Base-by-base conservation (phyloP, 2,797 vertebrate species). In the Paratrypauchen microcephalus region DNA sequence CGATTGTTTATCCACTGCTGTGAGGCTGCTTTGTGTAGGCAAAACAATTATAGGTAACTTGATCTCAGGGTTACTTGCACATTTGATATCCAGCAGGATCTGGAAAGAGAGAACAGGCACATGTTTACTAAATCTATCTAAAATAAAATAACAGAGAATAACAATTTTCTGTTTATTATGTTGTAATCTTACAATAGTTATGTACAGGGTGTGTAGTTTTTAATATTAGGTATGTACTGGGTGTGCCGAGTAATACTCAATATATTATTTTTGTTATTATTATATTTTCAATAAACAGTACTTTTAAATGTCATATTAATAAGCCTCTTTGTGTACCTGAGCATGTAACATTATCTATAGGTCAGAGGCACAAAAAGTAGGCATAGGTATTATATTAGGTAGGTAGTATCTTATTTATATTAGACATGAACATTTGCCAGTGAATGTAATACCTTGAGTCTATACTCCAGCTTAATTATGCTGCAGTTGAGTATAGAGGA, bases 361-460 rank as follows among this genome's bases (percentile, higher is more conserved):
- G 16, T 50, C 48, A 50, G 6, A 50, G 30, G 30, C 30, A 32
- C 5, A 19, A 50, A 50, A 50, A 6, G 48, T 50, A 50, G 48
- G 15, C n/a, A 18, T 32, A 32, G 30, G 6, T 7, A 6, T 4
- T 6, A 7, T 32, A 32, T 32, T 32, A 7, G 5, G 48, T 50
- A 50, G 48, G 4, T 50, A 4, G 39, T 41, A 13, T 41, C 11
- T 39, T 11, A 41, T 41, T 52, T n/a, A 21, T 5, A 9, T 52
- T 54, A 23, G 7, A 26, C 15, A 16, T 15, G 19, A 1, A 24
- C 55, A 57, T 30, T 28, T 8, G 15, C 3, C 21, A 32, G 58
- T 59, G 57, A 18, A 57, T 39, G 30, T 56, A 18, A 80, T 92
- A 97, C 96, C 95, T 95, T 95, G 65, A 97, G 80, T 21, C 70